Evolutionary conservation across 2,113 vertebrate genomes (phyloP), one percentile per base, ranked within the genome.

Genomic region (Albula glossodonta): DNA sequence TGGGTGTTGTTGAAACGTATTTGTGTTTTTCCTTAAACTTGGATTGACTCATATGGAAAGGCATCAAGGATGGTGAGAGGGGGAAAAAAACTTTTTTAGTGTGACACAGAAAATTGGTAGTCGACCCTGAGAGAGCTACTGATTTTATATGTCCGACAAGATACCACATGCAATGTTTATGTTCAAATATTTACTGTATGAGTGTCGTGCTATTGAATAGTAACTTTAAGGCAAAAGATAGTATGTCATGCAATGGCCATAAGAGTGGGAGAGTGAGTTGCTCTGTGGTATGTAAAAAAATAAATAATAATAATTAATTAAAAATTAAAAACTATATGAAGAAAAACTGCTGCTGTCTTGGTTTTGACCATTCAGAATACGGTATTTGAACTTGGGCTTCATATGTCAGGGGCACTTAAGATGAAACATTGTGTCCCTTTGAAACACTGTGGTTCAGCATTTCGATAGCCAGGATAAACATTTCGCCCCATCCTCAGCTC

Each of bases 401-500:
- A 9, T 10, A 50, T 19, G 48, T 17, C 19, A 56, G 13, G 63
- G 63, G 63, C 63, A n/a, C 63, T 70, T 70, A 22, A 22, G 63
- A 6, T 70, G 4, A 6, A 70, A 70, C 63, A 56, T 7, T 12
- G 53, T 56, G 63, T 78, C 77, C 25, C 41, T 2, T 48, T 50
- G 80, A 81, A 82, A 19, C 51, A 22, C 52, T 41, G 77, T 48
- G 50, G 86, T 51, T 57, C 52, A 81, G 17, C 60, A 4, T 85
- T 85, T 82, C 8, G 11, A 85, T 81, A 11, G 52, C 70, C 82
- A 49, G 78, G 57, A 87, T 74, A 84, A 74, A 85, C 84, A 85
- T 31, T 56, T 41, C 10, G 13, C 63, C 17, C 74, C 50, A 19
- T 50, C 51, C 49, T 13, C 25, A 13, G 70, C 74, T 13, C 83